phyloP scores from a whole-genome alignment of 2,888 invertebrate genomes.

The Anodontia alba region DNA sequence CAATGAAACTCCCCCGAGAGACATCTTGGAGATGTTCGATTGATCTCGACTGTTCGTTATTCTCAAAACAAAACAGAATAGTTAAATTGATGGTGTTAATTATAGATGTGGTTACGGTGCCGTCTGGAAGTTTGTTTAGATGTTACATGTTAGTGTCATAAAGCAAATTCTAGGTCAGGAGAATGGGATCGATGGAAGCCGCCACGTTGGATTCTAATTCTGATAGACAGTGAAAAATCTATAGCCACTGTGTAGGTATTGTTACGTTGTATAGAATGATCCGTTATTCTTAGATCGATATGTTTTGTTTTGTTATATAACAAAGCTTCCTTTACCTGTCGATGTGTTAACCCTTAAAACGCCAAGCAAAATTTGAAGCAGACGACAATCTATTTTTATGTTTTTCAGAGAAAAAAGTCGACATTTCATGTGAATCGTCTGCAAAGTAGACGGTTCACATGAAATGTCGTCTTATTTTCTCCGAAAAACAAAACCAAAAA shows the following conservation, averaged over 20 bases:
- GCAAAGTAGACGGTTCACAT: too few relatives aligned
- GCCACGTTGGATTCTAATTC: slow-evolving; percentile 1
- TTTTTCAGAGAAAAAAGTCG: too few relatives aligned
- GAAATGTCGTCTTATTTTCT: too few relatives aligned
- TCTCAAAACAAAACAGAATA: background rate
- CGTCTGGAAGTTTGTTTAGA: background rate
- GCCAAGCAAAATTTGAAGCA: too few relatives aligned
- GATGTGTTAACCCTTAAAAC: too few relatives aligned
- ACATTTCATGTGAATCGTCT: too few relatives aligned
- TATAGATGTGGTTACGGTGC: background rate
- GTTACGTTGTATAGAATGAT: background rate
- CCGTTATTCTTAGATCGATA: too few relatives aligned
- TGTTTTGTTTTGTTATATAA: too few relatives aligned
- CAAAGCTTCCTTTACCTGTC: too few relatives aligned
- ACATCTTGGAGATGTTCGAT: slow-evolving; percentile 1
- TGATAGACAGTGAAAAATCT: background rate
- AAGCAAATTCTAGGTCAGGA: background rate
- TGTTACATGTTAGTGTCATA: background rate
- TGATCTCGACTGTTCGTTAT: background rate
- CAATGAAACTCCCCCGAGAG: background rate
- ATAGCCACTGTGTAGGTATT: slow-evolving; percentile 5
- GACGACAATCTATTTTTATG: too few relatives aligned
- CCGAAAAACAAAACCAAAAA: too few relatives aligned
- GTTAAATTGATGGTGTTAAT: background rate
- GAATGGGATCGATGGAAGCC: background rate